Percentiles rank a stretch among this genome's conserved stretches.
These are phyloP conservation scores for Suncus etruscus DNA, from an alignment of 2,113 vertebrate species.

Conservation along the genomic window DNA sequence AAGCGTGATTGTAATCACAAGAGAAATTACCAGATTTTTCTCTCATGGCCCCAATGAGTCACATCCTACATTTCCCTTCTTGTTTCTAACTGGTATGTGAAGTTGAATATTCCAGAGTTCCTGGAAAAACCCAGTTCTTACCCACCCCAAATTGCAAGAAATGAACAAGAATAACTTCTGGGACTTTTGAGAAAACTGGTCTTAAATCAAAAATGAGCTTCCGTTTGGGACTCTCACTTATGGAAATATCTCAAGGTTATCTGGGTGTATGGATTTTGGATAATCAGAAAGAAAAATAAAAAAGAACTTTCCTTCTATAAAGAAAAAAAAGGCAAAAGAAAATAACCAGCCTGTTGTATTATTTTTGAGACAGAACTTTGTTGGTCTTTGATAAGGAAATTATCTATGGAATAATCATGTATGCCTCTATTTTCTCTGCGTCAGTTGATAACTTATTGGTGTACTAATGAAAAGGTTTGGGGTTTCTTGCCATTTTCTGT, in stretches of 20 bases:
- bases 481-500: conserved; percentile 1
- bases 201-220: not conserved
- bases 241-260: not conserved
- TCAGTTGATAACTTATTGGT: not conserved
- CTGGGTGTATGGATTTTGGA: not conserved
- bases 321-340: not conserved
- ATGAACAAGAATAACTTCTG: not conserved
- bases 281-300: not conserved
- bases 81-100: not conserved
- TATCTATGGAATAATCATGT: not conserved
- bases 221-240: too few relatives aligned
- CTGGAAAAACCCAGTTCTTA: not conserved
- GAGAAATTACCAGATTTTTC: not conserved
- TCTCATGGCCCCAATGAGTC: not conserved
- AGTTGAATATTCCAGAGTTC: not conserved
- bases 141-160: not conserved
- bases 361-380: not conserved
- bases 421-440: not conserved
- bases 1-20: not conserved
- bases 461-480: conserved; percentile 23
- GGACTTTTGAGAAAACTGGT: not conserved
- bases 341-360: not conserved
- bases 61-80: not conserved
- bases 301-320: not conserved
- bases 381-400: not conserved